phyloP scores from a whole-genome alignment of 2,113 vertebrate species.

The Tor tambroides region DNA sequence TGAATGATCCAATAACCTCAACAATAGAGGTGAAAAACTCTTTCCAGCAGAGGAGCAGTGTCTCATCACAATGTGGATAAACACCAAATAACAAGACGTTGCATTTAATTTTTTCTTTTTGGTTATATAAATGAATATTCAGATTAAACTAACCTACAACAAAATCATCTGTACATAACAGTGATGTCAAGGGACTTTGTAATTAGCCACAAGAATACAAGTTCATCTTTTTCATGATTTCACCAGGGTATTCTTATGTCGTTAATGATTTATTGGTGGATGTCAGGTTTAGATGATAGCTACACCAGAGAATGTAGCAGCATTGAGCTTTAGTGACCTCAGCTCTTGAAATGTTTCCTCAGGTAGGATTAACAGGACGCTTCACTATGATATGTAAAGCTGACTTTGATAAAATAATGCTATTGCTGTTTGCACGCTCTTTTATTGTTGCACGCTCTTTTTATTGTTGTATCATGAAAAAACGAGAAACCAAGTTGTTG shows the following conservation, averaged over 20 bases:
- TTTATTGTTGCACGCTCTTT: too few species aligned
- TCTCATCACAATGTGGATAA: slow-evolving; percentile 12
- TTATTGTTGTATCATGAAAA: not conserved
- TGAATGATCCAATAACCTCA: not conserved
- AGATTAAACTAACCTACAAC: not conserved
- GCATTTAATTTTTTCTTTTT: not conserved
- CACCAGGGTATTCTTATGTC: not conserved
- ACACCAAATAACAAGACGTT: not conserved
- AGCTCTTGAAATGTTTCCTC: not conserved
- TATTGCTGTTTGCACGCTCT: not conserved
- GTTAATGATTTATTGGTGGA: not conserved
- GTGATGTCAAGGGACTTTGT: not conserved
- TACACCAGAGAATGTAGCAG: not conserved
- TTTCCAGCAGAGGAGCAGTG: not conserved
- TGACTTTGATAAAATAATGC: too few species aligned
- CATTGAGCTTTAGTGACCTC: too few species aligned
- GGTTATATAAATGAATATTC: not conserved
- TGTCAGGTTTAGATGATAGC: not conserved
- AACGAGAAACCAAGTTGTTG: too few species aligned
- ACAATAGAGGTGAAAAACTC: not conserved
- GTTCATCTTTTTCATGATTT: not conserved
- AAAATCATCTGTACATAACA: not conserved
- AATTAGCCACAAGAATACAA: too few species aligned
- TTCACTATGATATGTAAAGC: too few species aligned
- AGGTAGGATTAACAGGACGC: too few species aligned